These are phyloP conservation scores for Mionectes olivaceus DNA, from an alignment of 2,797 vertebrate genomes.

Conservation along the genomic window DNA sequence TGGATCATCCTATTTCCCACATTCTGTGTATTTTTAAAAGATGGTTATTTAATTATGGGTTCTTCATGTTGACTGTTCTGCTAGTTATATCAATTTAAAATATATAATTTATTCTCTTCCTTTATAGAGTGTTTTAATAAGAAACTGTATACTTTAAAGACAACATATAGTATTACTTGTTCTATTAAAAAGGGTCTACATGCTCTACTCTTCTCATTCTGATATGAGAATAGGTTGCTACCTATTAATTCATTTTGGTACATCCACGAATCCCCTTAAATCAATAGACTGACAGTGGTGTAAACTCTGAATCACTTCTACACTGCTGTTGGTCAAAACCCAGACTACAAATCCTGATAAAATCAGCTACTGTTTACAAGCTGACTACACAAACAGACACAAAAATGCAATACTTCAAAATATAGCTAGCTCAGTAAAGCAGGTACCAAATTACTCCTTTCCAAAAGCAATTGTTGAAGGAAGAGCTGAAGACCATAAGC, in stretches of 20 bases:
- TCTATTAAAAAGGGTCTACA: neutral
- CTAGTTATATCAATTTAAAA: constrained; percentile 1
- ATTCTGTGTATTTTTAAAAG: neutral
- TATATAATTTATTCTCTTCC: neutral
- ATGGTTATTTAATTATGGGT: constrained; percentile 39
- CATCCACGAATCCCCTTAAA: neutral
- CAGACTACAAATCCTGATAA: neutral
- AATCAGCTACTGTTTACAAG: neutral
- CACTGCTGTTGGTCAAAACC: neutral
- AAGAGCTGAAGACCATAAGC: neutral
- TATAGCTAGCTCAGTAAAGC: neutral
- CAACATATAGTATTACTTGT: neutral
- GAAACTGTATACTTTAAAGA: constrained; percentile 8
- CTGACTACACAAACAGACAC: neutral
- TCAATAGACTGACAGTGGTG: neutral
- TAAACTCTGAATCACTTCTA: neutral
- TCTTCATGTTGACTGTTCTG: constrained; percentile 16
- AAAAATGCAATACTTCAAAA: neutral
- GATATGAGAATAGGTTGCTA: neutral
- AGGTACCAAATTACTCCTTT: neutral
- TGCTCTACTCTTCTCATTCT: neutral
- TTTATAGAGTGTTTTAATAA: neutral
- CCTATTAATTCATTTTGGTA: neutral
- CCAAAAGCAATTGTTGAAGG: neutral
- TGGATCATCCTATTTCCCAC: constrained; percentile 23